These are phyloP conservation scores for Theodoxus fluviatilis DNA, from an alignment of 2,888 invertebrate genomes.

Conservation along the genomic window DNA sequence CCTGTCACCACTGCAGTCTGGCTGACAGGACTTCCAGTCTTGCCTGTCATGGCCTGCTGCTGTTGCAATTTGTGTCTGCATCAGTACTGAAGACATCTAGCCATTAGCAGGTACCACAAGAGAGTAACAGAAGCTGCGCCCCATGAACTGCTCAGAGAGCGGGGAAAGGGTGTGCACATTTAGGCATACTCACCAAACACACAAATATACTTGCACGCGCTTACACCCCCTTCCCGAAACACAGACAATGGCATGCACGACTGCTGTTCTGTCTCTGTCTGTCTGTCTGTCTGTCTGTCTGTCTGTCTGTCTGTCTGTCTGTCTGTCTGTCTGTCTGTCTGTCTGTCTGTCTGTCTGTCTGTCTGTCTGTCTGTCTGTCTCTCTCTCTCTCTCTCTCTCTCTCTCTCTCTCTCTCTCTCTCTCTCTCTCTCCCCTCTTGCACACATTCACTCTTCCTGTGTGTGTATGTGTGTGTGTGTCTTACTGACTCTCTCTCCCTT, in stretches of 20 bases:
- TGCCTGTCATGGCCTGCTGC: too few species aligned
- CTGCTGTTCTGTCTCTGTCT: too few species aligned
- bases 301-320: background rate
- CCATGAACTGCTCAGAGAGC: too few species aligned
- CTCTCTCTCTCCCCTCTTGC: constrained; percentile 1
- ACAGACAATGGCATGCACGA: too few species aligned
- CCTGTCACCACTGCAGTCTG: too few species aligned
- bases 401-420: constrained; percentile 21
- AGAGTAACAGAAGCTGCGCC: too few species aligned
- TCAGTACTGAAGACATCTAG: too few species aligned
- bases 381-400: constrained; percentile 19
- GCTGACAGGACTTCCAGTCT: too few species aligned
- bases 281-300: constrained; percentile 1
- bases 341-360: background rate
- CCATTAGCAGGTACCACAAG: too few species aligned
- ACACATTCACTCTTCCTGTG: background rate
- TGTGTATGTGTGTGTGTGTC: constrained; percentile 1
- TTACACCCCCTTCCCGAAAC: background rate
- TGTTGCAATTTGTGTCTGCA: too few species aligned
- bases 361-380: constrained; percentile 11
- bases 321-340: background rate
- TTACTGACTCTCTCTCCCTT: constrained; percentile 5
- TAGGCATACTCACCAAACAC: too few species aligned
- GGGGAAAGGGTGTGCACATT: too few species aligned
- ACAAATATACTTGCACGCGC: background rate